phyloP scores from a whole-genome alignment of 2,888 invertebrate genomes.

The Scaptomyza cyrtandrae region DNA sequence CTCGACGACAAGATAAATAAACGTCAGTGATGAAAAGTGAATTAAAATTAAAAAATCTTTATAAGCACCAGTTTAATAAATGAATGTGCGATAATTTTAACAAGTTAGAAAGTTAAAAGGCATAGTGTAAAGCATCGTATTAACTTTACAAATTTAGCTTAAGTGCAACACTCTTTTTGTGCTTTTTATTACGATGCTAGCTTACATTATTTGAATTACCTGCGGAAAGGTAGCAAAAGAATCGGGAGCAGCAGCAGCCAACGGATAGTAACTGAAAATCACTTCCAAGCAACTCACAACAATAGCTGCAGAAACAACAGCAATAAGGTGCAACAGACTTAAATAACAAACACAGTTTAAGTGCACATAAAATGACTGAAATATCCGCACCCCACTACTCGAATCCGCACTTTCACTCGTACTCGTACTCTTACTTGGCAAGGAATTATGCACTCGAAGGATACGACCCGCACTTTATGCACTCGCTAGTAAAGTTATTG shows the following conservation, averaged over 20 bases:
- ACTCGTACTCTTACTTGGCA: slow-evolving; percentile 16
- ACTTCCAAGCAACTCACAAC: slow-evolving; percentile 68
- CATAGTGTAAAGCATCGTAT: neutral
- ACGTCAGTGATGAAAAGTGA: slow-evolving; percentile 4
- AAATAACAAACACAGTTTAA: slow-evolving; percentile 76
- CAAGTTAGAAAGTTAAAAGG: neutral
- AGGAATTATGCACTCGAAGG: slow-evolving; percentile 76
- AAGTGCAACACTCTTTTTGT: slow-evolving; percentile 26
- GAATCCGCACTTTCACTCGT: neutral
- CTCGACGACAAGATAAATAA: slow-evolving; percentile 32
- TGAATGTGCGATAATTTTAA: neutral
- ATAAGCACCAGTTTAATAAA: neutral
- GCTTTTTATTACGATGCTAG: slow-evolving; percentile 46
- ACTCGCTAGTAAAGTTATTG: slow-evolving; percentile 76
- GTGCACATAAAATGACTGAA: slow-evolving; percentile 72
- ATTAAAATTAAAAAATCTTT: slow-evolving; percentile 10
- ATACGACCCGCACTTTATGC: slow-evolving; percentile 71
- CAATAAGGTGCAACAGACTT: slow-evolving; percentile 37
- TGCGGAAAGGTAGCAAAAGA: slow-evolving; percentile 39
- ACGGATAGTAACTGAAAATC: slow-evolving; percentile 41
- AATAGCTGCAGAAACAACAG: slow-evolving; percentile 47
- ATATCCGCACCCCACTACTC: slow-evolving; percentile 23
- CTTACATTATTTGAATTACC: slow-evolving; percentile 71
- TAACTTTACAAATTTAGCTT: neutral
- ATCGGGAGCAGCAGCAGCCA: slow-evolving; percentile 8